Base-by-base conservation (phyloP, 2,797 vertebrate genomes). In the Gymnothorax javanicus region DNA sequence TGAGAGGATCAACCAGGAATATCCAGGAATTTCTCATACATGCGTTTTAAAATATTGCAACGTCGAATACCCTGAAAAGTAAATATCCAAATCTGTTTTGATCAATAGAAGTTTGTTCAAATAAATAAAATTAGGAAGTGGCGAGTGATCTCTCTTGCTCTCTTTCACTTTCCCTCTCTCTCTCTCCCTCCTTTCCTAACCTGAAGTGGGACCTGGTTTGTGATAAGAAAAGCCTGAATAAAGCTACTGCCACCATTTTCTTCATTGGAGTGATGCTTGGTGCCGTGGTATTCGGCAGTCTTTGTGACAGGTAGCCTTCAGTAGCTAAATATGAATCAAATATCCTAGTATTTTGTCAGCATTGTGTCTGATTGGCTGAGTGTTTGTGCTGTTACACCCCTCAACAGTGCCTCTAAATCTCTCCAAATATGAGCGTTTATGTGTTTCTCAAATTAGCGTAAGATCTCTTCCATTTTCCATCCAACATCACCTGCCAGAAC, bases 201-300 rank as follows among this genome's bases (percentile, higher is more conserved):
- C 33, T 86, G 23, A 67, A 97, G 96, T 96, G 95, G 95, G 94
- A 96, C 90, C 93, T 97, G 0, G 95, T 97, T 62, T 97, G 96
- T 89, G 92, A 91, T 79, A 92, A 89, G 81, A 96, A 93, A 90
- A 89, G 93, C 33, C 85, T 95, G 93, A 96, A 94, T 88, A 95
- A 93, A 86, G 93, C 92, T 11, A 94, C 95, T 17, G 94, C 93
- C 84, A 95, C 95, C 20, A 71, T 94, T 85, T 97, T 97, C 86
- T 96, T 96, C 60, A 83, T 94, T 50, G 96, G 96, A 4, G 94
- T 96, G 20, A 96, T 96, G 96, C n/a, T 88, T 8, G 96, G 96
- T 88, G 94, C 95, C 0, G 92, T 94, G 25, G 52, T 94, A 11
- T 96, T 94, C 89, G 95, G 96, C 54, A 95, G 90, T 89, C 91